Percentiles rank a stretch among this genome's conserved stretches.
These are phyloP conservation scores for Ectobius pallidus DNA, from an alignment of 2,888 invertebrate species.

Conservation along the genomic window DNA sequence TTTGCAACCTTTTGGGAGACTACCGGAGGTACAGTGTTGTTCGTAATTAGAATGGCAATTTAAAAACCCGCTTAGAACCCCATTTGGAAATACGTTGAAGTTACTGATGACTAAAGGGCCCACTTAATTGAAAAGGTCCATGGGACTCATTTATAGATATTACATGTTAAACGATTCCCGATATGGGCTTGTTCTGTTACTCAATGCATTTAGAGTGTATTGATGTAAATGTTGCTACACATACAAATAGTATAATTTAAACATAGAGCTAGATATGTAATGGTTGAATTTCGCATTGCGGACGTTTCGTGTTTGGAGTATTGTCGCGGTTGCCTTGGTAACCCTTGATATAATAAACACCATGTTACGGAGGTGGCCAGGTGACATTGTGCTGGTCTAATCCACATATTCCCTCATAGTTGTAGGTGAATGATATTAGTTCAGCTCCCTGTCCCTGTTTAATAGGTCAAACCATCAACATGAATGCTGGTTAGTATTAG, in stretches of 20 bases:
- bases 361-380: not conserved
- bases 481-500: not conserved
- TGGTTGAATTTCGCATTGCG: conserved; percentile 5
- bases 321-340: conserved; percentile 3
- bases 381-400: not conserved
- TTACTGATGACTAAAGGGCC: too few species aligned
- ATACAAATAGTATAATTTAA: not conserved
- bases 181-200: too few species aligned
- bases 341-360: conserved; percentile 5
- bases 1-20: too few species aligned
- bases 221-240: not conserved
- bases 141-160: too few species aligned
- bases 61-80: too few species aligned
- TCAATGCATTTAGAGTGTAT: not conserved
- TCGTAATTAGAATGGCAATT: too few species aligned
- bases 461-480: conserved; percentile 11
- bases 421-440: not conserved
- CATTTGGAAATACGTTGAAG: too few species aligned
- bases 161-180: too few species aligned
- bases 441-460: not conserved
- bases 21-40: too few species aligned
- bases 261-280: not conserved
- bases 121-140: too few species aligned
- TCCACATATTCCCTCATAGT: not conserved
- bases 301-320: not conserved